Conservation (phyloP, 2,797 vertebrate genomes). For the Myotis pilosus region DNA sequence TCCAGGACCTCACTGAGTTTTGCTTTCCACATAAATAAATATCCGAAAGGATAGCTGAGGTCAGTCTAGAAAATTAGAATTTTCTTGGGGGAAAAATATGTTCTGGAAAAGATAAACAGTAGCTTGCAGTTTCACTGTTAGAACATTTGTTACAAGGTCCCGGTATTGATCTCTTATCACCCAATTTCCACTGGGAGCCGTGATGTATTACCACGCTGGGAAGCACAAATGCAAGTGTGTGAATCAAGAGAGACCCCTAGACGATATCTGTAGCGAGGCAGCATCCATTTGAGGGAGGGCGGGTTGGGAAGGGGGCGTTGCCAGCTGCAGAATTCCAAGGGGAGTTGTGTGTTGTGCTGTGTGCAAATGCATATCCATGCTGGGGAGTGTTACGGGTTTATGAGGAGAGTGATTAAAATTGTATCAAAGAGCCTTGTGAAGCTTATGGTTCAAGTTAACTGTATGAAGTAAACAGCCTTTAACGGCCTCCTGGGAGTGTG, state of each 20-base stretch:
- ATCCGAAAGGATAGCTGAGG: conserved; percentile 25
- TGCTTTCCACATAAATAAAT: conserved; percentile 57
- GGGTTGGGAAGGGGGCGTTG: background rate
- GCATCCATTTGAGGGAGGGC: background rate
- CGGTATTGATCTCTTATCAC: conserved; percentile 62
- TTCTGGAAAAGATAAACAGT: conserved; percentile 71
- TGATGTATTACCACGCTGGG: conserved; percentile 50
- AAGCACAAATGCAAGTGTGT: conserved; percentile 56
- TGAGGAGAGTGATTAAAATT: conserved; percentile 88
- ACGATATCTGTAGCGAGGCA: background rate
- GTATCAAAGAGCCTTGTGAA: conserved; percentile 88
- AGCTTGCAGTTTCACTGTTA: conserved; percentile 58
- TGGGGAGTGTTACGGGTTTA: conserved; percentile 82
- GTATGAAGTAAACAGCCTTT: conserved; percentile 89
- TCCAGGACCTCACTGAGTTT: background rate
- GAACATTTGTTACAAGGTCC: conserved; percentile 55
- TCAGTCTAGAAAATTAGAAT: conserved; percentile 74
- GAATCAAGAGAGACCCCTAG: conserved; percentile 54
- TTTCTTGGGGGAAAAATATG: conserved; percentile 64
- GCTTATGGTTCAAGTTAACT: conserved; percentile 90
- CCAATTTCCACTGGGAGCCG: conserved; percentile 48
- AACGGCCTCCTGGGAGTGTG: conserved; percentile 85
- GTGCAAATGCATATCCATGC: conserved; percentile 55
- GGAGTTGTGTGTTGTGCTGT: background rate
- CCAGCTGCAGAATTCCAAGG: background rate